phyloP scores from a whole-genome alignment of 2,888 invertebrate species.

The Cryptophagus acutangulus region DNA sequence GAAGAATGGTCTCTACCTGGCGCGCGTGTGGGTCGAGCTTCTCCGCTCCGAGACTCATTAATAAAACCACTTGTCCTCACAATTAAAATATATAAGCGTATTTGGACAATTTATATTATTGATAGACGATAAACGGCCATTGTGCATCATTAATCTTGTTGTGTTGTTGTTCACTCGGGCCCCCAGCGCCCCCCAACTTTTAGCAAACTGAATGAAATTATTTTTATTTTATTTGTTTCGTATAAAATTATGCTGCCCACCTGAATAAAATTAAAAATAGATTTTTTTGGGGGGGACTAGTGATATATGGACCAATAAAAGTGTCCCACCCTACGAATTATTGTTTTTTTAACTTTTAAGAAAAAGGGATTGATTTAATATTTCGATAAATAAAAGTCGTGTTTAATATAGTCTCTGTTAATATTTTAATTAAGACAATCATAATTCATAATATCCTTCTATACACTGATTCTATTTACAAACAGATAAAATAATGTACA shows the following conservation, averaged over 20 bases:
- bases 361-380: too few species aligned
- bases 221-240: too few species aligned
- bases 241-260: too few species aligned
- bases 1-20: too few species aligned
- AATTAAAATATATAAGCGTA: constrained; percentile 50
- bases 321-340: too few species aligned
- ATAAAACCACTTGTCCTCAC: constrained; percentile 48
- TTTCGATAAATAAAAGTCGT: not conserved
- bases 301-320: too few species aligned
- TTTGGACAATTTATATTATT: constrained; percentile 50
- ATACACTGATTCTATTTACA: constrained; percentile 52
- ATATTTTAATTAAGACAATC: constrained; percentile 52
- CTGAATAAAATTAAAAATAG: too few species aligned
- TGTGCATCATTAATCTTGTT: constrained; percentile 43
- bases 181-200: too few species aligned
- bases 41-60: constrained; percentile 43
- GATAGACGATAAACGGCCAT: constrained; percentile 45
- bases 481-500: constrained; percentile 50
- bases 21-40: constrained; percentile 40
- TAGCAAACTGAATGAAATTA: too few species aligned
- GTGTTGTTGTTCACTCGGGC: too few species aligned
- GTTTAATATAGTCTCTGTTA: constrained; percentile 46
- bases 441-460: constrained; percentile 49
- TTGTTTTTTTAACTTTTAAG: too few species aligned
- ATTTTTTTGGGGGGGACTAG: too few species aligned